Evolutionary conservation across 1,140 invertebrate genomes (phyloP).

Genomic region (Thaumetopoea pityocampa): DNA sequence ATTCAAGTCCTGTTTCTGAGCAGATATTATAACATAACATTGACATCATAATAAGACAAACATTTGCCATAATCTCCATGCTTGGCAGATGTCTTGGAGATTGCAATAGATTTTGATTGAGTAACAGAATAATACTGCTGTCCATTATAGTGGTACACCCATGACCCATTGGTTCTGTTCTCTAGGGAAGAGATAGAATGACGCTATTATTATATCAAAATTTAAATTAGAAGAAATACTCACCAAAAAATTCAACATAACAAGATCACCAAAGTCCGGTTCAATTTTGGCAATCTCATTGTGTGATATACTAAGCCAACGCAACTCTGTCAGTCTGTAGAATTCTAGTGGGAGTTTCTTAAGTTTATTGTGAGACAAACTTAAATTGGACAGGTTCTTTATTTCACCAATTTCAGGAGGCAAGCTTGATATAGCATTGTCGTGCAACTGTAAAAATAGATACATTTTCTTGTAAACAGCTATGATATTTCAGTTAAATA

Average conservation of each 20-base stretch:
- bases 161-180: too few species aligned
- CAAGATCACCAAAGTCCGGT: constrained; percentile 82
- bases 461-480: background rate
- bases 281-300: constrained; percentile 79
- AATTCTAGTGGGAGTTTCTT: constrained; percentile 79
- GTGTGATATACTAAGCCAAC: constrained; percentile 82
- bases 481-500: too few species aligned
- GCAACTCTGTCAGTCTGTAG: constrained; percentile 81
- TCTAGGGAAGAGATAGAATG: too few species aligned
- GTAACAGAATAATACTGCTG: too few species aligned
- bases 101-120: too few species aligned
- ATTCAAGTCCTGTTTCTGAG: too few species aligned
- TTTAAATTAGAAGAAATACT: constrained; percentile 11
- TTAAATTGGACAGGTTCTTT: constrained; percentile 83
- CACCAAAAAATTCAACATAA: constrained; percentile 81
- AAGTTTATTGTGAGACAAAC: constrained; percentile 88
- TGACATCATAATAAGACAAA: too few species aligned
- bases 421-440: constrained; percentile 84
- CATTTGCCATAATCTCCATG: too few species aligned
- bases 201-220: too few species aligned
- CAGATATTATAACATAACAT: too few species aligned
- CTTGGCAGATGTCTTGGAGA: too few species aligned
- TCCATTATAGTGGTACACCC: too few species aligned
- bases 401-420: constrained; percentile 88
- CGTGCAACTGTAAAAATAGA: constrained; percentile 80